These are phyloP conservation scores for Apostichopus japonicus DNA, from an alignment of 35 echinoderm and acorn worm genomes.

Conservation along the genomic window DNA sequence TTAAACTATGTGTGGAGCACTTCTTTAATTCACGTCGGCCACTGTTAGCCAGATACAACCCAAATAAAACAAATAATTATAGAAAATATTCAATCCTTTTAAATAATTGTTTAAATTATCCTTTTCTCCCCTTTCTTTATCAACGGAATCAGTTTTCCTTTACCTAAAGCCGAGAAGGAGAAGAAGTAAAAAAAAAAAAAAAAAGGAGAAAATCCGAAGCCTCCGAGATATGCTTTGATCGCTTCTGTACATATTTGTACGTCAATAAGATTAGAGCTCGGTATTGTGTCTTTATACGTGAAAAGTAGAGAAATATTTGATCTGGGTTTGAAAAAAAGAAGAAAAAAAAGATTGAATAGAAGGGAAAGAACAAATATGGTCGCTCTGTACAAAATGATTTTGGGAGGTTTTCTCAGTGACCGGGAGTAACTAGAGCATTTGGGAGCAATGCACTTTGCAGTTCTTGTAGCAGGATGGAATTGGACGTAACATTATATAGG, in stretches of 20 bases:
- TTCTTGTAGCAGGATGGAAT: no score
- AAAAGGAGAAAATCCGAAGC: neutral
- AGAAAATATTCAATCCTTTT: neutral
- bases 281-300: slow-evolving; percentile 42
- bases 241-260: slow-evolving; percentile 45
- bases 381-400: neutral
- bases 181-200: no score
- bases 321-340: neutral
- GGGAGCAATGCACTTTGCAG: slow-evolving; percentile 28
- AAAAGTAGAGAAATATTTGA: slow-evolving; percentile 39
- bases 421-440: neutral
- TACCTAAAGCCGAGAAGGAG: neutral
- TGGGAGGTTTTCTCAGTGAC: neutral
- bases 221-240: slow-evolving; percentile 42
- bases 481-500: no score
- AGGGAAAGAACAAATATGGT: slow-evolving; percentile 12
- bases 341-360: neutral
- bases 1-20: no score
- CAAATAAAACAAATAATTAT: neutral
- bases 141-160: slow-evolving; percentile 13
- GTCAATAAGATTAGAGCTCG: slow-evolving; percentile 33
- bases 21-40: neutral
- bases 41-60: neutral
- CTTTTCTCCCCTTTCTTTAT: neutral
- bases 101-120: slow-evolving; percentile 43